These are phyloP conservation scores for Chlamydotis undulata DNA, from an alignment of 2,113 vertebrate genomes.

Conservation along the genomic window DNA sequence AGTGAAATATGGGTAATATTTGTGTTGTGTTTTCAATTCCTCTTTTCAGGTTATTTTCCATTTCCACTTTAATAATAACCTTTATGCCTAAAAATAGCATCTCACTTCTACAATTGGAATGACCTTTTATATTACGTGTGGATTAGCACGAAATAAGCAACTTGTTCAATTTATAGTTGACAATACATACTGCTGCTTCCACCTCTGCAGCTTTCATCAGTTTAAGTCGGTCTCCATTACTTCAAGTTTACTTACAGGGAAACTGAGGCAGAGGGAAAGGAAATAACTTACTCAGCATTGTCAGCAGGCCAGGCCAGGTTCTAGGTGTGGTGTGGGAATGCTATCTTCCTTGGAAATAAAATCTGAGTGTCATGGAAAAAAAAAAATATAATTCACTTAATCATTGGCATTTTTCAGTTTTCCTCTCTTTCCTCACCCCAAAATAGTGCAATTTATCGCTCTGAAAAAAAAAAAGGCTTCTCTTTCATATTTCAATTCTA, in stretches of 20 bases:
- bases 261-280: neutral
- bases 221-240: neutral
- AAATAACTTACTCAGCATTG: neutral
- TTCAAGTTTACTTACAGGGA: neutral
- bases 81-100: neutral
- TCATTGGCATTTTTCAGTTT: neutral
- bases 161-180: neutral
- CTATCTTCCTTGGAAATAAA: neutral
- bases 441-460: neutral
- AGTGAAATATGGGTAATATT: neutral
- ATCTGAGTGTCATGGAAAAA: neutral
- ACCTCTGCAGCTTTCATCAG: neutral
- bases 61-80: neutral
- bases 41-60: conserved; percentile 3
- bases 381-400: neutral
- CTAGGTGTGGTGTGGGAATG: neutral
- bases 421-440: neutral
- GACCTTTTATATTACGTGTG: neutral
- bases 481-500: neutral
- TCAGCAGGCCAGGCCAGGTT: neutral
- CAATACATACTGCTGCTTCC: neutral
- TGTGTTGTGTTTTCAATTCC: neutral
- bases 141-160: neutral
- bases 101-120: neutral
- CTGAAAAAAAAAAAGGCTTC: neutral